Evolutionary conservation across 1,140 invertebrate genomes (phyloP).

Genomic region (Caenorhabditis elegans): WBcel235 BX284602.5:7023501-7024000

Average conservation of each 20-base stretch:
- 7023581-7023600: background rate
- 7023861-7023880: slow-evolving; percentile 31
- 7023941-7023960: background rate
- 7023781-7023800: background rate
- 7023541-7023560: background rate
- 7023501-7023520: background rate
- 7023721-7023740: background rate
- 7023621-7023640: background rate
- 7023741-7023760: background rate
- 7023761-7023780: background rate
- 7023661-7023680: background rate
- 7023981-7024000: background rate
- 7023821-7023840: slow-evolving; percentile 31
- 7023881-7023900: slow-evolving; percentile 20
- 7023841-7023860: slow-evolving; percentile 26
- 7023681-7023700: background rate
- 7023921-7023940: background rate
- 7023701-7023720: background rate
- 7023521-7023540: background rate
- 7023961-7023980: slow-evolving; percentile 17
- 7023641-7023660: background rate
- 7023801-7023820: background rate
- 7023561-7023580: no score
- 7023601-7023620: background rate
- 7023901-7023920: slow-evolving; percentile 13